These are phyloP conservation scores for Myathropa florea DNA, from an alignment of 2,888 invertebrate species.

Conservation along the genomic window DNA sequence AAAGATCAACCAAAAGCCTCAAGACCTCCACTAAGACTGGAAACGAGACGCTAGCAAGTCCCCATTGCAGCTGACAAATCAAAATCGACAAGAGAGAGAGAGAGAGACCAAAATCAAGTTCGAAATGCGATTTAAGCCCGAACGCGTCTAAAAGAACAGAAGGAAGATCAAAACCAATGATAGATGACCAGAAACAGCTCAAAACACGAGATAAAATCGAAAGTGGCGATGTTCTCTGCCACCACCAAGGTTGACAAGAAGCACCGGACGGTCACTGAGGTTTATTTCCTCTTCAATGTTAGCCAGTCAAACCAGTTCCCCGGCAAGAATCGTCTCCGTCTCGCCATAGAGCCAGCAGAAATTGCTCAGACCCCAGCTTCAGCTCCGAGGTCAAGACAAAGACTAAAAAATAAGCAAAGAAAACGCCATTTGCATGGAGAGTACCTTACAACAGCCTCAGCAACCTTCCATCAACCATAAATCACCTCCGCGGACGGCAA, in stretches of 20 bases:
- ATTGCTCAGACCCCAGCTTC: no score
- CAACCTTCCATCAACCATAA: not conserved
- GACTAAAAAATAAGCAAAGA: no score
- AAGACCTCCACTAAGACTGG: no score
- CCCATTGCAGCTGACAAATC: no score
- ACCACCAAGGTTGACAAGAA: not conserved
- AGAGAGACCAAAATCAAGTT: no score
- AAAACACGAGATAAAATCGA: not conserved
- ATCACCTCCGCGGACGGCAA: no score
- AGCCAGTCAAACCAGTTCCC: not conserved
- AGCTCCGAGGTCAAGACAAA: not conserved
- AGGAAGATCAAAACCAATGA: not conserved
- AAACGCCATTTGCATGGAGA: not conserved
- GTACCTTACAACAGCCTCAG: not conserved
- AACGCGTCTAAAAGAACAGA: not conserved
- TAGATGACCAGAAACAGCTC: not conserved
- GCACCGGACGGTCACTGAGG: not conserved
- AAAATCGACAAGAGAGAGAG: no score
- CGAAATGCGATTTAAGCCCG: no score
- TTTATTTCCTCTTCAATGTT: not conserved
- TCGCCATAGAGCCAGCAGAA: no score
- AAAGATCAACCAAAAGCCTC: no score
- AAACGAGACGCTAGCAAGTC: no score
- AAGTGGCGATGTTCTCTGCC: not conserved
- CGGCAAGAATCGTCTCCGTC: not conserved